Base-by-base conservation (phyloP, 2,888 invertebrate species). In the Petrolisthes cinctipes region DNA sequence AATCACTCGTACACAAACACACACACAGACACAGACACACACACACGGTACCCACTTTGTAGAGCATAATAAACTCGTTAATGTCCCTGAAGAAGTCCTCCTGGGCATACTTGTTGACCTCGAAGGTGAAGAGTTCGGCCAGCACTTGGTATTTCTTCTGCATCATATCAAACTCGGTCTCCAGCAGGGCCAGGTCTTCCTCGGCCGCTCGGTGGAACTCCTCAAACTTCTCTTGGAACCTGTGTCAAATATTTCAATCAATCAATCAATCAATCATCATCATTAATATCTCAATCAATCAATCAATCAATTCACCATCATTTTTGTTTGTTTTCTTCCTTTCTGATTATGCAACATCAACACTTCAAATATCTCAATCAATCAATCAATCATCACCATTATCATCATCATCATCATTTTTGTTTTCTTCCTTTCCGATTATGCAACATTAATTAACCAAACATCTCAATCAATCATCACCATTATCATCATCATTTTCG, bases 41-140 rank as follows among this genome's bases (percentile, higher is more conserved):
- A 37, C 37, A 37, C 37, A 37, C 37, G 37, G n/a, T n/a, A 1
- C 14, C 20, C 23, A 76, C 87, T 82, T 87, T 88, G 54, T 89
- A 90, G 11, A 86, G 83, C 5, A 85, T 82, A 78, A 98, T 98
- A 93, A 99, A 99, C 0, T 96, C 96, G 93, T 98, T 98, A 91
- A 99, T 95, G 92, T 99, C 99, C 0, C 95, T 95, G 93, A 99
- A 98, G 94, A 99, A 98, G 92, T 99, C 99, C 92, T 99, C 99
- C 91, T 98, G 94, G 0, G 96, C 95, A 92, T 99, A 99, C 93
- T 99, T 99, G 91, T 95, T 96, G 7, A 96, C 95, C 92, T 99
- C 98, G 93, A 99, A 99, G 4, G 94, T 94, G 93, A 96, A 99
- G 0, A 97, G 93, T 11, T 95, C 95, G 91, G 97, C 97, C 96